Conservation (phyloP, 2,888 invertebrate genomes). For the Caenorhabditis sulstoni region DNA sequence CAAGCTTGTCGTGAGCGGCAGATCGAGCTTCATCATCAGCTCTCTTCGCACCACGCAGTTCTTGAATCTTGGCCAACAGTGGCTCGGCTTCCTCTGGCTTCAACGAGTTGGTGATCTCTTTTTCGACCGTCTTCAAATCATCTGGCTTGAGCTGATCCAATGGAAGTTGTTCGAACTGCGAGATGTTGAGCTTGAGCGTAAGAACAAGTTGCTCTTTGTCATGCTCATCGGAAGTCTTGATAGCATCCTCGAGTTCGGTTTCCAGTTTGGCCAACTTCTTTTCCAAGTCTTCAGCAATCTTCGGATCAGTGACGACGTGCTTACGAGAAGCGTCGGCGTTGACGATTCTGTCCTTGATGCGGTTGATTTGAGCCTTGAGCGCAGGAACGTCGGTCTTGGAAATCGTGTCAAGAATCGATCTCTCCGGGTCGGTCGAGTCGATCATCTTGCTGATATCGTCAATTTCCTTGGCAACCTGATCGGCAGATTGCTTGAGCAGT, state of each 20-base stretch:
- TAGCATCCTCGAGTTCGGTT: slow-evolving; percentile 56
- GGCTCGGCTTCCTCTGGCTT: slow-evolving; percentile 45
- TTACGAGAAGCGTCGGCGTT: slow-evolving; percentile 47
- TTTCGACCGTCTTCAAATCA: slow-evolving; percentile 36
- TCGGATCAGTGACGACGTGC: slow-evolving; percentile 49
- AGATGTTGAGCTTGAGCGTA: slow-evolving; percentile 44
- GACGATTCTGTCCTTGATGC: slow-evolving; percentile 48
- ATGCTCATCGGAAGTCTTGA: slow-evolving; percentile 54
- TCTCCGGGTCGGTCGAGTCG: slow-evolving; percentile 23
- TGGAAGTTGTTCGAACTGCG: slow-evolving; percentile 47
- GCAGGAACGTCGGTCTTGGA: slow-evolving; percentile 51
- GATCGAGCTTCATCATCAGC: slow-evolving; percentile 51
- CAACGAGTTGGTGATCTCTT: slow-evolving; percentile 35
- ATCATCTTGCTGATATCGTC: slow-evolving; percentile 13
- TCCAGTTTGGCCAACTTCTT: slow-evolving; percentile 56
- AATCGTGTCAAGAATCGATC: slow-evolving; percentile 31
- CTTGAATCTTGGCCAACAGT: slow-evolving; percentile 56
- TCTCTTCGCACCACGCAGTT: slow-evolving; percentile 57
- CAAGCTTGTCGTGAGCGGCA: slow-evolving; percentile 57
- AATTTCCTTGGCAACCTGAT: slow-evolving; percentile 32
- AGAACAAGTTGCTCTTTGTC: slow-evolving; percentile 47
- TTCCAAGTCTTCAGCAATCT: slow-evolving; percentile 40
- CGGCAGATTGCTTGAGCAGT: slow-evolving; percentile 58
- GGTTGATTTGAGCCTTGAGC: slow-evolving; percentile 56
- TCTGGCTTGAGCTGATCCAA: slow-evolving; percentile 43